Base-by-base conservation (phyloP, 2,797 vertebrate genomes). In the Sebastes baramenuke region DNA sequence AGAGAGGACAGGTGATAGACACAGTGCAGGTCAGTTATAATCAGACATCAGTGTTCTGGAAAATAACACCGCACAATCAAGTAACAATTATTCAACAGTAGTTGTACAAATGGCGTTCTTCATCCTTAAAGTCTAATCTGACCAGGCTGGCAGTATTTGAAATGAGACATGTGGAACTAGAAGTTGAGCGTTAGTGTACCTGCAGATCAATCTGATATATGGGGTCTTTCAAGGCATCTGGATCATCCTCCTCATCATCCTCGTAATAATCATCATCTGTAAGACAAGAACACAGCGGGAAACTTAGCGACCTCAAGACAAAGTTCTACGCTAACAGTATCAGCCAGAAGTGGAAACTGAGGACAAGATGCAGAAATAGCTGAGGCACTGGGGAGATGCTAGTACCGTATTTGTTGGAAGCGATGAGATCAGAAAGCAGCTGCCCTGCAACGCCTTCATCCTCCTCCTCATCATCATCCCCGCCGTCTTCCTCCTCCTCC, bases 241-340 rank as follows among this genome's bases (percentile, higher is more conserved):
- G 97, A 92, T 99, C 99, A 0, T 99, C 99, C 64, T 99, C 98
- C 71, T 99, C 96, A 80, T 97, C 99, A 60, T 99, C 99, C 87
- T 99, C 99, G 74, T 99, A 99, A 94, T 97, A 99, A 94, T 99
- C 98, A 14, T 99, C 99, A 93, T 99, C 99, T 99, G 88, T 81
- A 77, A 87, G 46, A 80, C 1, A 16, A 14, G 14, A 70, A 58
- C 34, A 71, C 46, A 22, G 9, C 30, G 13, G 32, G 8, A 46
- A 32, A 58, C 56, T 38, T n/a, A 38, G 12, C 6, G 25, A 36
- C 27, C 25, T 5, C 11, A 55, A 60, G 16, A 25, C 38, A 59
- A 49, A 12, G 9, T 54, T 29, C 13, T n/a, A 3, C 16, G 0
- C 10, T 6, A 73, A 25, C 13, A 24, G 34, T 14, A 6, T 2